These are phyloP conservation scores for Malurus elegans DNA, from an alignment of 2,113 vertebrate species.

Conservation along the genomic window DNA sequence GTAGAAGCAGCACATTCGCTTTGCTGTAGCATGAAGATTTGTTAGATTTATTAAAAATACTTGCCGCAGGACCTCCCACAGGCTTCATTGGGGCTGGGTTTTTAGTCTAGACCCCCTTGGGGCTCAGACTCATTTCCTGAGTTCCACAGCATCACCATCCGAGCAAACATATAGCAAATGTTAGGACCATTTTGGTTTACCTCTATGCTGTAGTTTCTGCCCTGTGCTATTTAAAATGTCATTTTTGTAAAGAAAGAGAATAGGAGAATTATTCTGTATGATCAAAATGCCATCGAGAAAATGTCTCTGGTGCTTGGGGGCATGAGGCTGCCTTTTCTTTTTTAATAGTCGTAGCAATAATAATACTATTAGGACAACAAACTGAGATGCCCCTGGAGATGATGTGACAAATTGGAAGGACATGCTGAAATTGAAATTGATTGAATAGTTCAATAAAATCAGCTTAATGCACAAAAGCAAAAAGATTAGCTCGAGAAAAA, in stretches of 20 bases:
- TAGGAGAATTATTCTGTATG: background rate
- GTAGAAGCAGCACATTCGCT: background rate
- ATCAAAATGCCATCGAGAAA: slow-evolving; percentile 32
- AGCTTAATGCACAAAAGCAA: slow-evolving; percentile 53
- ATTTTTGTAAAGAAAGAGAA: background rate
- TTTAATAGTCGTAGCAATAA: slow-evolving; percentile 20
- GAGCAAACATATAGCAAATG: background rate
- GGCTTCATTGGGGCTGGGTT: background rate
- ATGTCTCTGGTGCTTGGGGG: background rate
- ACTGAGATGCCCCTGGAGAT: slow-evolving; percentile 47
- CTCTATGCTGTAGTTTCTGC: background rate
- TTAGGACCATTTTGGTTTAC: background rate
- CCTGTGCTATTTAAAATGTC: slow-evolving; percentile 9
- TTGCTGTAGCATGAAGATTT: background rate
- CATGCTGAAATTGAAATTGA: slow-evolving; percentile 65
- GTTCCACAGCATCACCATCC: background rate
- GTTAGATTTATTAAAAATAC: background rate
- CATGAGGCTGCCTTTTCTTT: background rate
- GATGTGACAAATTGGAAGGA: slow-evolving; percentile 63
- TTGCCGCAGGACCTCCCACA: background rate
- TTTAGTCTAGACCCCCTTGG: background rate
- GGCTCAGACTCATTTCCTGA: background rate
- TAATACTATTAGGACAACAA: slow-evolving; percentile 45
- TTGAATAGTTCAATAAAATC: slow-evolving; percentile 69
- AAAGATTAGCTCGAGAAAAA: slow-evolving; percentile 43